Evolutionary conservation across 2,797 vertebrate genomes (phyloP).

Genomic region (Ctenochaetus hawaiiensis): DNA sequence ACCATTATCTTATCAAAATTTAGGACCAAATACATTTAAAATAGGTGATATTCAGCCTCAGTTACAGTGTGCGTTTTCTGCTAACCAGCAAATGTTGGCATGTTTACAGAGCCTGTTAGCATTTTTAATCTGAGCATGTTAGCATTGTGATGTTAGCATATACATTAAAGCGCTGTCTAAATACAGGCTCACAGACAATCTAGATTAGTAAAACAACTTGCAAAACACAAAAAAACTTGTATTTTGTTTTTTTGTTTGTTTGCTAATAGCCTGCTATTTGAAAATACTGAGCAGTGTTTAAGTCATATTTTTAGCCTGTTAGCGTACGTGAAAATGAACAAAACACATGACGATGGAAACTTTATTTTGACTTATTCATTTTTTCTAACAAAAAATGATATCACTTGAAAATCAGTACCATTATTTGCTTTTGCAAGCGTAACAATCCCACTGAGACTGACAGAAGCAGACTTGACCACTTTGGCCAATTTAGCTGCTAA

Average conservation of each 20-base stretch:
- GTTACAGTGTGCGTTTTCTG: neutral
- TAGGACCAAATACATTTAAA: neutral
- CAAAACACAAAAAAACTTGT: too few relatives aligned
- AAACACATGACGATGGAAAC: neutral
- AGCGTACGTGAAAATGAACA: conserved; percentile 2
- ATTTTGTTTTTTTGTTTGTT: too few relatives aligned
- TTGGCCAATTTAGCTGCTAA: conserved; percentile 14
- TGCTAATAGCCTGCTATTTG: neutral
- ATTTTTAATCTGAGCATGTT: neutral
- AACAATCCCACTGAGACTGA: neutral
- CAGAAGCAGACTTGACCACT: conserved; percentile 13
- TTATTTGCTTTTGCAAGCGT: neutral
- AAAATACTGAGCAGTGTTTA: neutral
- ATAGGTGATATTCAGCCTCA: neutral
- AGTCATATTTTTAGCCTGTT: neutral
- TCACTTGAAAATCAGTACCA: neutral
- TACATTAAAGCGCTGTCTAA: neutral
- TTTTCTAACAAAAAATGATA: neutral
- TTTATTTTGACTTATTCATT: neutral
- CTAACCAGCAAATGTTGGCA: neutral
- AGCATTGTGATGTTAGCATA: neutral
- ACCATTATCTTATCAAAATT: neutral
- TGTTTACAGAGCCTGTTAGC: neutral
- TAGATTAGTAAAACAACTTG: neutral
- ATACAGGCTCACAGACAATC: neutral